A percentile compares a stretch with the other conserved stretches of the same genome.
phyloP scores from a whole-genome alignment of 1,140 invertebrate genomes.

The Drosophila malerkotliana region DNA sequence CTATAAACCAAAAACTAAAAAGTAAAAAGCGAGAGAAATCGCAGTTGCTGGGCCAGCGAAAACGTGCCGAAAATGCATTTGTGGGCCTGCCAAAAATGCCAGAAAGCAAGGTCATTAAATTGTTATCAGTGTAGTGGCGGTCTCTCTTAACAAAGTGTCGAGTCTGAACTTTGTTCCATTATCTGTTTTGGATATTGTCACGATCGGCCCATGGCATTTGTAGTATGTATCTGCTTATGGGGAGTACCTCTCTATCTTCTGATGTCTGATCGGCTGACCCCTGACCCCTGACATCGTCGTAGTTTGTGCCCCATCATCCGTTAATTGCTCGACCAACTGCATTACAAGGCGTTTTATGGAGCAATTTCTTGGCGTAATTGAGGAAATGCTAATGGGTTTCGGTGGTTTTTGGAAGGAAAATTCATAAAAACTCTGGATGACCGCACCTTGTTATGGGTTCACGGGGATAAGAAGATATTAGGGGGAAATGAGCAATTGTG shows the following conservation, averaged over 20 bases:
- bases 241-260: not conserved
- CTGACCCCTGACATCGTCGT: not conserved
- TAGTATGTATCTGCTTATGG: not conserved
- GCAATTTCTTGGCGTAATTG: constrained; percentile 38
- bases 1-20: constrained; percentile 29
- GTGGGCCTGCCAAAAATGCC: constrained; percentile 35
- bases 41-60: constrained; percentile 29
- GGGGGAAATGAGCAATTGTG: not conserved
- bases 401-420: constrained; percentile 28
- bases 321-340: constrained; percentile 19
- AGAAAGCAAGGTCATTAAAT: constrained; percentile 49
- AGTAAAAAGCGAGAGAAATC: constrained; percentile 21
- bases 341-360: constrained; percentile 35
- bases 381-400: constrained; percentile 36
- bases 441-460: constrained; percentile 31
- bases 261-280: not conserved
- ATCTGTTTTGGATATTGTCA: constrained; percentile 18
- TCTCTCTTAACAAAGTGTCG: not conserved
- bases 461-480: not conserved
- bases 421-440: constrained; percentile 17
- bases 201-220: constrained; percentile 1
- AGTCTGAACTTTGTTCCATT: not conserved
- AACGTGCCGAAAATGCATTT: constrained; percentile 56
- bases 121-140: constrained; percentile 15
- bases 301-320: constrained; percentile 32